phyloP scores from a whole-genome alignment of 2,797 vertebrate species.

The Enteromius treurensis region DNA sequence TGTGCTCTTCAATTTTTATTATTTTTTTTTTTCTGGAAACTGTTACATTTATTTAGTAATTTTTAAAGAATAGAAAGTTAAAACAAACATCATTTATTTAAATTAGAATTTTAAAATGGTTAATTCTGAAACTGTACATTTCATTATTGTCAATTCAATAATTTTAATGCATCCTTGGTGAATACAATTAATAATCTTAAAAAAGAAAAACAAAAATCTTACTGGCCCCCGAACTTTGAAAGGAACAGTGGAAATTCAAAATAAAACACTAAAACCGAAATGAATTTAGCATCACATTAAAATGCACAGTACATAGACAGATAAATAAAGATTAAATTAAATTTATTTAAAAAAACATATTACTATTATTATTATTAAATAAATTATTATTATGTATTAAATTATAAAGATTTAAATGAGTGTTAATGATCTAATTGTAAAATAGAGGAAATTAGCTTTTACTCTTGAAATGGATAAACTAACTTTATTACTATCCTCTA shows the following conservation, averaged over 20 bases:
- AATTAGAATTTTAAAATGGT: not conserved
- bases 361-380: too few relatives aligned
- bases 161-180: not conserved
- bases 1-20: not conserved
- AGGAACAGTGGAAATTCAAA: not conserved
- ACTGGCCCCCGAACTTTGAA: not conserved
- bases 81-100: not conserved
- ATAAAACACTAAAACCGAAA: not conserved
- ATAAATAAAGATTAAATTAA: too few relatives aligned
- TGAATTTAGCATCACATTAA: not conserved
- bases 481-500: not conserved
- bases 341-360: too few relatives aligned
- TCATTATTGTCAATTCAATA: not conserved
- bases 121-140: not conserved
- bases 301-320: not conserved
- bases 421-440: too few relatives aligned
- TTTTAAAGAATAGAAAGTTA: not conserved
- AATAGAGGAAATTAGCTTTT: not conserved
- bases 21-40: not conserved
- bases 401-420: not conserved
- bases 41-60: not conserved
- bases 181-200: not conserved
- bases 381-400: too few relatives aligned
- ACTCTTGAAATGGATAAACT: not conserved
- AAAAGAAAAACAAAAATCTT: not conserved